Base-by-base conservation (phyloP, 2,888 invertebrate species). In the Himalopsyche anomala region DNA sequence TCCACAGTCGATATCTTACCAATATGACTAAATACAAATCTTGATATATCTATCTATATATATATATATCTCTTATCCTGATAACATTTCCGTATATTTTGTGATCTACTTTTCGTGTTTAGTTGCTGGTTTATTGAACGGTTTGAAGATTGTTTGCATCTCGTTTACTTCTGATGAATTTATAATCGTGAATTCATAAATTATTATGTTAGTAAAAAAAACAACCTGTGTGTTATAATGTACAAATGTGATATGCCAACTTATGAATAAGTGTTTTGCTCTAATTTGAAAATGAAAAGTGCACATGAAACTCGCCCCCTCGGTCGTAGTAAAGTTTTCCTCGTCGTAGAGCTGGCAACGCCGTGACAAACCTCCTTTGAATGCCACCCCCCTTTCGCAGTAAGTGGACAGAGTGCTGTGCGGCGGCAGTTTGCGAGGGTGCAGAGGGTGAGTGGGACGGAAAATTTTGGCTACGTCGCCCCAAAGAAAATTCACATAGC, bases 391-490 rank as follows among this genome's bases (percentile, higher is more conserved):
- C 19, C 36, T 11, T 74, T 74, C 74, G 36, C 74, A 36, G 74
- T 36, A 28, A 74, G 74, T 36, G 74, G 74, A 15, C 36, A 36
- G 36, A 74, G 74, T 74, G 74, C 12, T 36, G 38, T 28, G 62
- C 62, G 51, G 51, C 51, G 51, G 51, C 51, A 51, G 51, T 51
- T 51, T 74, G 74, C 74, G 38, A 15, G 74, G 28, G 74, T 36
- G 74, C 36, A 36, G 12, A 74, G 74, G 74, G 38, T 36, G 74
- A 74, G 74, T 36, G 2, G 74, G 36, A 36, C 19, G 38, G 74
- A 74, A 51, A 80, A 80, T 28, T 45, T 80, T 80, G 80, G 80
- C 80, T 45, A 80, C 80, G 80, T 45, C 80, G 80, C 80, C 45
- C n/a, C 19, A 42, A 80, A 42, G 80, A 80, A 80, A 80, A 80